Percentiles rank a stretch among this genome's conserved stretches.
These are phyloP conservation scores for Allobates femoralis DNA, from an alignment of 2,797 vertebrate genomes.

Conservation along the genomic window DNA sequence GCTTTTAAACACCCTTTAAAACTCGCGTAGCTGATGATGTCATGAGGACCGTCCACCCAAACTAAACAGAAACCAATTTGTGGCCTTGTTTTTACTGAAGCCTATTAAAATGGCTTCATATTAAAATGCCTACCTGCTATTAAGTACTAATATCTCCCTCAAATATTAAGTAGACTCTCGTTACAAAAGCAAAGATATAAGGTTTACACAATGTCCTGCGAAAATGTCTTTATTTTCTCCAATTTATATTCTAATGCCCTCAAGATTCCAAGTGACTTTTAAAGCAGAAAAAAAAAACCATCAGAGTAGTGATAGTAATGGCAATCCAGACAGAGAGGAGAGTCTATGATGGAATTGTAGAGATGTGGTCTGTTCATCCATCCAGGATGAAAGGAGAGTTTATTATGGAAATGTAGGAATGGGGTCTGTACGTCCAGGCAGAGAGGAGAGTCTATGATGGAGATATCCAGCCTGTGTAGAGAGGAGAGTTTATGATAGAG, in stretches of 20 bases:
- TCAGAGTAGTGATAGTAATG: background rate
- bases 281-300: background rate
- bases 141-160: slow-evolving; percentile 78
- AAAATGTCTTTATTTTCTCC: slow-evolving; percentile 36
- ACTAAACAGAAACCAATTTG: slow-evolving; percentile 77
- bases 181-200: slow-evolving; percentile 46
- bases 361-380: no score
- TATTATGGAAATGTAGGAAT: no score
- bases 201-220: slow-evolving; percentile 4
- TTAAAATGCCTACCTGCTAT: slow-evolving; percentile 82
- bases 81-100: slow-evolving; percentile 74
- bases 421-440: no score
- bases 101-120: slow-evolving; percentile 78
- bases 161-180: slow-evolving; percentile 77
- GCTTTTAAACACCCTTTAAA: slow-evolving; percentile 82
- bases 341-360: no score
- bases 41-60: slow-evolving; percentile 76
- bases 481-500: no score
- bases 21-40: slow-evolving; percentile 73
- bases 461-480: no score
- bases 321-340: background rate
- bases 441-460: no score
- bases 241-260: background rate
- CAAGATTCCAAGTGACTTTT: background rate
- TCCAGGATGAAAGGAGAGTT: no score